phyloP scores from a whole-genome alignment of 2,113 vertebrate species.

The Vidua macroura region DNA sequence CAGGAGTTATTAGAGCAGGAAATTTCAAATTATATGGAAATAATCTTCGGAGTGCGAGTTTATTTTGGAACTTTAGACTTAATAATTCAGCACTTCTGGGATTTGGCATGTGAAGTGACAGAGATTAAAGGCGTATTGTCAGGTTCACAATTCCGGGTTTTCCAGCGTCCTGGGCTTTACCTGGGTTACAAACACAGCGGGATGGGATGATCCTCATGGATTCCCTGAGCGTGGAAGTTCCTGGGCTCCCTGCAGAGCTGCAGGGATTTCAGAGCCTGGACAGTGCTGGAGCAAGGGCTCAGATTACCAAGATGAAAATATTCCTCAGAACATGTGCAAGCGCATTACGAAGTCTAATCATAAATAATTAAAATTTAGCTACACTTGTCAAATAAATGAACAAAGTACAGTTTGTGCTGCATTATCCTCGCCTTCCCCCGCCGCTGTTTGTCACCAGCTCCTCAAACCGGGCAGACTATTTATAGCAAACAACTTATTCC shows the following conservation, averaged over 20 bases:
- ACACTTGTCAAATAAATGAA: constrained; percentile 61
- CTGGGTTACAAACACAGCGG: not conserved
- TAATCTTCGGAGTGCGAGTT: constrained; percentile 62
- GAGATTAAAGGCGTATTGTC: constrained; percentile 58
- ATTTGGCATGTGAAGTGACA: constrained; percentile 63
- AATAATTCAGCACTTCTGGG: constrained; percentile 68
- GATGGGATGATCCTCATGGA: not conserved
- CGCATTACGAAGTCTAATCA: constrained; percentile 28
- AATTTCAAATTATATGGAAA: constrained; percentile 72
- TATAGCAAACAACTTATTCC: constrained; percentile 48
- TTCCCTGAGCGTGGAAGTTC: not conserved
- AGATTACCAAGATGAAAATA: not conserved
- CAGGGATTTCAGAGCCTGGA: not conserved
- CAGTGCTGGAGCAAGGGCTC: not conserved
- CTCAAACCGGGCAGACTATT: constrained; percentile 31
- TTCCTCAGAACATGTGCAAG: constrained; percentile 32
- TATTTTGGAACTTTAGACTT: constrained; percentile 70
- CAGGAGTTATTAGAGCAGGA: constrained; percentile 71
- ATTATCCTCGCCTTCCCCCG: constrained; percentile 9
- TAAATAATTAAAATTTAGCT: constrained; percentile 64
- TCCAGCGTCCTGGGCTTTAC: not conserved
- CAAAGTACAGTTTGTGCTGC: constrained; percentile 44
- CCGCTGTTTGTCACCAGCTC: constrained; percentile 25
- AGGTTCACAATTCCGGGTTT: not conserved
- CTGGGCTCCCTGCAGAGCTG: not conserved